Evolutionary conservation across 2,797 vertebrate species (phyloP).

Genomic region (Halcyon badia): DNA sequence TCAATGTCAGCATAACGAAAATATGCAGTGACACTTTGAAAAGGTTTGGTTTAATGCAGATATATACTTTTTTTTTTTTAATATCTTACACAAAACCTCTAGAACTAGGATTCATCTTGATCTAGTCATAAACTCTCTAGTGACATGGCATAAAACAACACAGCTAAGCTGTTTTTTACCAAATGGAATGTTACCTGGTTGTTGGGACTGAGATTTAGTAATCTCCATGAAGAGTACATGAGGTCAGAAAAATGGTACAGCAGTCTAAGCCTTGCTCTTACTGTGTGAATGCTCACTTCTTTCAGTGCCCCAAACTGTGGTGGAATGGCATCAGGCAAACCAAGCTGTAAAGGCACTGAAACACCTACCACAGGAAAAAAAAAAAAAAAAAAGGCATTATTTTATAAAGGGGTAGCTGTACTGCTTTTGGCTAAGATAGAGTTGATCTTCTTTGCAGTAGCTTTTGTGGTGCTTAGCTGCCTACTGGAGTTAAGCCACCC

Average conservation of each 20-base stretch:
- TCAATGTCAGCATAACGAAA: background rate
- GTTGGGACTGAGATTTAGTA: conserved; percentile 88
- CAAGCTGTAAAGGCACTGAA: conserved; percentile 86
- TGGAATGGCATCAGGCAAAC: conserved; percentile 84
- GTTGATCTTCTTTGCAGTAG: background rate
- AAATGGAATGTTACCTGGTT: conserved; percentile 81
- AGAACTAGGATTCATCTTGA: background rate
- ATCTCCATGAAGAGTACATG: conserved; percentile 88
- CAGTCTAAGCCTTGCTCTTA: conserved; percentile 84
- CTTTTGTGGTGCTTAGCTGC: background rate
- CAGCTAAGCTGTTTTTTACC: background rate
- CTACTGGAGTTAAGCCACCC: fast-evolving
- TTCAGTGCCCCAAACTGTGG: conserved; percentile 85
- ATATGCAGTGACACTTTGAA: background rate
- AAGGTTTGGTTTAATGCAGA: background rate
- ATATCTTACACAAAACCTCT: background rate
- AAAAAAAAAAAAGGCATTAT: background rate
- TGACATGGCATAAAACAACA: background rate
- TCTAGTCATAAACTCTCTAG: background rate
- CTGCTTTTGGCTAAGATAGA: background rate
- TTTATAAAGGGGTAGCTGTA: background rate
- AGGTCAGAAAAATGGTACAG: conserved; percentile 89
- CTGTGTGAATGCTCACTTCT: conserved; percentile 85
- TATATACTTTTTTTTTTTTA: too few species aligned
- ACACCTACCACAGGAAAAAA: conserved; percentile 75